Evolutionary conservation across 2,888 invertebrate species (phyloP), one percentile per base, ranked within the genome.

Genomic region (Eilema caniola): DNA sequence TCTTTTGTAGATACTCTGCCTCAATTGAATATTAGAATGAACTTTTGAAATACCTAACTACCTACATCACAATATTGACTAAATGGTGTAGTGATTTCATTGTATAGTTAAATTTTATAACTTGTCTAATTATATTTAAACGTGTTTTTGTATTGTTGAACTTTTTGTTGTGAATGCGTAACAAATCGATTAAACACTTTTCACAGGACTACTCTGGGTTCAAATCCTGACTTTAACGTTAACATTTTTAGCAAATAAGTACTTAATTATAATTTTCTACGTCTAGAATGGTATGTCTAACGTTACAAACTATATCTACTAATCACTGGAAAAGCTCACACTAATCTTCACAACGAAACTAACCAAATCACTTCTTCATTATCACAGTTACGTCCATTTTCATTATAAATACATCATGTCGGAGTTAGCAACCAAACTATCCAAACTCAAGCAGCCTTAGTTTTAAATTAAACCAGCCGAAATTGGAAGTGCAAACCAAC

Each of bases 401-500:
- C 47, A 70, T 66, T 66, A 61, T 25, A 70, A 64, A 53, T 64
- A 60, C 60, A 60, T 69, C 28, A 69, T 61, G 41, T 37, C 11
- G 25, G 31, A 69, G 63, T 69, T 69, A n/a, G 16, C 31, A 65
- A 65, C 60, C 12, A 60, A 69, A 61, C 64, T 53, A 61, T 7
- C 7, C 23, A 70, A 67, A 71, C 64, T 64, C 37, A 56, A 69
- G 59, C 59, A 62, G 47, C 66, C 67, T 68, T 57, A 71, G 72
- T 69, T 73, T 76, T 72, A 78, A 79, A 83, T 78, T 75, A 73
- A 76, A 78, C 73, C 72, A 72, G 72, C 69, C 24, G 31, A 75
- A 80, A 84, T 80, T 81, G 79, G 75, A 79, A 81, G 72, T 72
- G 79, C 79, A 79, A 79, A 79, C 77, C 71, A 69, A 74, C 74